Evolutionary conservation across 2,797 vertebrate genomes (phyloP), one percentile per base, ranked within the genome.

Genomic region (Uromys caudimaculatus): DNA sequence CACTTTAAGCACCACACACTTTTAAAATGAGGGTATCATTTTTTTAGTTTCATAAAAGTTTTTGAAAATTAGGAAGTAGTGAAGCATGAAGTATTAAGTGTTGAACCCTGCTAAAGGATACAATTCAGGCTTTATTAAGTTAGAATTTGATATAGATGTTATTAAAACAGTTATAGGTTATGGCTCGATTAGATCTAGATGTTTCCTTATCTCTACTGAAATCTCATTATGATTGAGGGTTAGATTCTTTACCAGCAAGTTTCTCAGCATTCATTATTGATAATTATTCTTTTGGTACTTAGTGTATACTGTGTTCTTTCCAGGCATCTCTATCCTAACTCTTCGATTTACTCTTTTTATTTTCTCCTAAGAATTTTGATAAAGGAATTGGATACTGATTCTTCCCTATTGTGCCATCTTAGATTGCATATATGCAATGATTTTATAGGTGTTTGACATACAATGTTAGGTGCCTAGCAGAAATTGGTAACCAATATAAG

Each of bases 21-120:
- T 56, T 89, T 11, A 52, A 96, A 91, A 94, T 82, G 6, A 91
- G 3, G 32, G 19, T n/a, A n/a, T 9, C 75, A 62, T 62, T 90
- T 82, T 97, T 88, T 32, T 1, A 54, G 60, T 1, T 17, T 92
- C 54, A 85, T 50, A 77, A 94, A 86, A 87, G 67, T 35, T 76
- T 41, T 47, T 75, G 58, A 90, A 35, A 90, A 88, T 95, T 84
- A 64, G 19, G 6, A 81, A 94, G 32, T 0, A 76, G 17, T 75
- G 2, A 14, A 64, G 7, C 9, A 69, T 82, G 60, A 85, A 41
- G 14, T 71, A 21, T 9, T 89, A 81, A 56, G 32, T 79, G 41
- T 7, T 19, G 2, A 93, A 52, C 6, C 75, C 71, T 58, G 56
- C 3, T 77, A 84, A 93, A 84, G 35, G 77, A 90, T 35, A 71